Percentiles rank a stretch among this genome's conserved stretches.
Evolutionary conservation across 1,140 invertebrate species (phyloP).

Genomic region (Orius laevigatus): DNA sequence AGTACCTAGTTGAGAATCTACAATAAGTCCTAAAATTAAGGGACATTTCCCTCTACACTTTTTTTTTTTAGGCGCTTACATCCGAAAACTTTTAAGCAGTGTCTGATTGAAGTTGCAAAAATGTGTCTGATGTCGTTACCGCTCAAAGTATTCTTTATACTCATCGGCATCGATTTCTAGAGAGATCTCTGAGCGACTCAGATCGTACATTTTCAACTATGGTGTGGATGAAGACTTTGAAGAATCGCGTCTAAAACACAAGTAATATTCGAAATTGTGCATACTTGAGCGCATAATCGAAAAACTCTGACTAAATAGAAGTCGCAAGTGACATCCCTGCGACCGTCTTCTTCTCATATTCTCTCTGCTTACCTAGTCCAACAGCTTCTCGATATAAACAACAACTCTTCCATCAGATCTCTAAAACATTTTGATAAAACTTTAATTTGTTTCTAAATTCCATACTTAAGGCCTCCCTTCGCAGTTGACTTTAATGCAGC

Average conservation of each 20-base stretch:
- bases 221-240: constrained; percentile 62
- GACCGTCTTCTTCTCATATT: constrained; percentile 75
- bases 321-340: constrained; percentile 81
- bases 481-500: constrained; percentile 87
- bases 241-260: constrained; percentile 65
- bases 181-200: constrained; percentile 82
- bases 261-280: constrained; percentile 74
- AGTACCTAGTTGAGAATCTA: no score
- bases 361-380: constrained; percentile 95
- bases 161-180: constrained; percentile 79
- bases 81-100: constrained; percentile 83
- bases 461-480: constrained; percentile 83
- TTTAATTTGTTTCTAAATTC: constrained; percentile 14
- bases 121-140: constrained; percentile 76
- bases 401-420: constrained; percentile 92
- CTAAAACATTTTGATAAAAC: constrained; percentile 34
- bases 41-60: background rate
- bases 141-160: constrained; percentile 66
- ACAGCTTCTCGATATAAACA: constrained; percentile 84
- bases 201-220: constrained; percentile 91
- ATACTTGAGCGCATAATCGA: constrained; percentile 80
- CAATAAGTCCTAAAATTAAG: no score
- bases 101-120: constrained; percentile 87
- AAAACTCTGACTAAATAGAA: constrained; percentile 82
- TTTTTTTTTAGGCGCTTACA: constrained; percentile 40